Evolutionary conservation across 2,113 vertebrate species (phyloP).

Genomic region (Tetraodon nigroviridis): DNA sequence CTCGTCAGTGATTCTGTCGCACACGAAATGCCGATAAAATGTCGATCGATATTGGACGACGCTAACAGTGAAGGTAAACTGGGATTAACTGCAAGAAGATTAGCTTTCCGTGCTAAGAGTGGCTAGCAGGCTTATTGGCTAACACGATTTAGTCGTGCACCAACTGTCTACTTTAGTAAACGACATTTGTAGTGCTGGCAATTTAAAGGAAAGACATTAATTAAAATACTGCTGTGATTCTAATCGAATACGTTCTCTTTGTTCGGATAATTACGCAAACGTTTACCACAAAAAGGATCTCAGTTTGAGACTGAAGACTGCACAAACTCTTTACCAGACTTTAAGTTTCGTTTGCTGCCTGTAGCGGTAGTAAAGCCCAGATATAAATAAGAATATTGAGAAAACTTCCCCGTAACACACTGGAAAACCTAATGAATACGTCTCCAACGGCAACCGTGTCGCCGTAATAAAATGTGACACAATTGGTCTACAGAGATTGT

Average conservation of each 20-base stretch:
- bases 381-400: too few relatives aligned
- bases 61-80: neutral
- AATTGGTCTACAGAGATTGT: slow-evolving; percentile 20
- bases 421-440: neutral
- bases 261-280: too few relatives aligned
- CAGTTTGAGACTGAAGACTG: too few relatives aligned
- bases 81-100: slow-evolving; percentile 55
- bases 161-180: neutral
- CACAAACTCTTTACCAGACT: too few relatives aligned
- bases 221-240: too few relatives aligned
- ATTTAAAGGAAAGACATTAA: too few relatives aligned
- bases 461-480: neutral
- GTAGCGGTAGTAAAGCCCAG: too few relatives aligned
- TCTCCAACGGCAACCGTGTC: slow-evolving; percentile 41
- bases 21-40: neutral
- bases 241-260: too few relatives aligned
- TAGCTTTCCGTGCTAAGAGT: slow-evolving; percentile 50
- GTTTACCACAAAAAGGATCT: too few relatives aligned
- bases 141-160: slow-evolving; percentile 16
- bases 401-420: neutral
- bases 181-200: neutral
- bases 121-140: slow-evolving; percentile 46
- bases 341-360: too few relatives aligned
- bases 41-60: neutral
- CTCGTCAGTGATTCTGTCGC: neutral